Evolutionary conservation across 2,888 invertebrate species (phyloP).

Genomic region (Agriopis marginaria): DNA sequence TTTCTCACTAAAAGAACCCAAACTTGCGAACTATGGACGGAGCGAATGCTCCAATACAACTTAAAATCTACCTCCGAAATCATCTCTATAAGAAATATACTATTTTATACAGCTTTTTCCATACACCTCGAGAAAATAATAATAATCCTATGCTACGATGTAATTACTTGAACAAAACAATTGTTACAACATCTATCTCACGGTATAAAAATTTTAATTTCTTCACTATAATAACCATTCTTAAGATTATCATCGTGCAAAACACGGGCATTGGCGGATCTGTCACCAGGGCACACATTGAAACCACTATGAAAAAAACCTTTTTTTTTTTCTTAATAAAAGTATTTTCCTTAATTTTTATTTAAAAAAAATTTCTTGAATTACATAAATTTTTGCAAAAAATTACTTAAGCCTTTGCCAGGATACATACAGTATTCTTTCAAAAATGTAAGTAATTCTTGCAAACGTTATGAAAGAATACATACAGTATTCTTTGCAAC

Average conservation of each 20-base stretch:
- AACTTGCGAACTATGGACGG: conserved; percentile 70
- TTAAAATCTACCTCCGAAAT: conserved; percentile 52
- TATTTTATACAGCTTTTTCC: conserved; percentile 83
- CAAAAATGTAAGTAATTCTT: too few species aligned
- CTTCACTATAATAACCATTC: conserved; percentile 15
- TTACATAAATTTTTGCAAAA: too few species aligned
- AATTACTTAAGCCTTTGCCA: too few species aligned
- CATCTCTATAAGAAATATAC: conserved; percentile 75
- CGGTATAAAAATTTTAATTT: conserved; percentile 66
- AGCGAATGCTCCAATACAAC: conserved; percentile 66
- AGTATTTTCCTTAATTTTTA: not conserved
- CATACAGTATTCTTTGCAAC: too few species aligned
- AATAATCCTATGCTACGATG: conserved; percentile 64
- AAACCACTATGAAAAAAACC: not conserved
- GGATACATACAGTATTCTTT: too few species aligned
- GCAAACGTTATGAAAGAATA: too few species aligned
- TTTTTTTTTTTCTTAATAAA: too few species aligned
- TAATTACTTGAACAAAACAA: conserved; percentile 68
- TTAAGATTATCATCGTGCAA: conserved; percentile 11
- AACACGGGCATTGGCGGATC: conserved; percentile 2
- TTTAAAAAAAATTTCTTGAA: too few species aligned
- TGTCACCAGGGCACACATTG: not conserved
- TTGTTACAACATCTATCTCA: conserved; percentile 44
- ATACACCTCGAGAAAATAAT: conserved; percentile 76
- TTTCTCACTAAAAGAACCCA: conserved; percentile 75